These are phyloP conservation scores for Borostomias antarcticus DNA, from an alignment of 2,797 vertebrate genomes.

Conservation along the genomic window DNA sequence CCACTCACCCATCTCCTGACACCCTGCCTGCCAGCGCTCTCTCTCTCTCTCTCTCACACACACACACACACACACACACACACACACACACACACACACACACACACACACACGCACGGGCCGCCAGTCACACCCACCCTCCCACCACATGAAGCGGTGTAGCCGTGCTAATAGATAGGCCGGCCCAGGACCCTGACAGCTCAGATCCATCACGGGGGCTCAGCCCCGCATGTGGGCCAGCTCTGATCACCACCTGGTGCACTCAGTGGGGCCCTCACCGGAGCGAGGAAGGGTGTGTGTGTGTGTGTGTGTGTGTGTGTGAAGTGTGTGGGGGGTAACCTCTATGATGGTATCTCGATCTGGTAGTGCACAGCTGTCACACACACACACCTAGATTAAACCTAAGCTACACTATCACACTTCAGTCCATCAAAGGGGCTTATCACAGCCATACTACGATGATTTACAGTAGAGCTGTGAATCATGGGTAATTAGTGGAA, in stretches of 20 bases:
- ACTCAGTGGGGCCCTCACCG: background rate
- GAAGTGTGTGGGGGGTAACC: slow-evolving; percentile 31
- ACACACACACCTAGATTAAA: slow-evolving; percentile 3
- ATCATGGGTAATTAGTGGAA: slow-evolving; percentile 1
- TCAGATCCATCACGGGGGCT: slow-evolving; percentile 63
- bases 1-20: slow-evolving; percentile 26
- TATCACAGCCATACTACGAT: background rate
- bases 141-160: slow-evolving; percentile 47
- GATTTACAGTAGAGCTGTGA: background rate
- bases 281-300: background rate
- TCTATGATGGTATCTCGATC: slow-evolving; percentile 18
- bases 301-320: slow-evolving; percentile 6
- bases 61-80: slow-evolving; percentile 10
- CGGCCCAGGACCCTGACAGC: slow-evolving; percentile 51
- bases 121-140: too few species aligned
- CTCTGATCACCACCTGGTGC: slow-evolving; percentile 28
- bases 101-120: slow-evolving; percentile 18
- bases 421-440: background rate
- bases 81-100: slow-evolving; percentile 21
- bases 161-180: slow-evolving; percentile 54
- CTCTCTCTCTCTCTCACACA: slow-evolving; percentile 9
- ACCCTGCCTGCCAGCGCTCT: background rate
- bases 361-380: background rate
- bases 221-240: slow-evolving; percentile 54
- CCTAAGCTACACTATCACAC: background rate